Evolutionary conservation across 2,113 vertebrate genomes (phyloP).

Genomic region (Ceyx melanurus): DNA sequence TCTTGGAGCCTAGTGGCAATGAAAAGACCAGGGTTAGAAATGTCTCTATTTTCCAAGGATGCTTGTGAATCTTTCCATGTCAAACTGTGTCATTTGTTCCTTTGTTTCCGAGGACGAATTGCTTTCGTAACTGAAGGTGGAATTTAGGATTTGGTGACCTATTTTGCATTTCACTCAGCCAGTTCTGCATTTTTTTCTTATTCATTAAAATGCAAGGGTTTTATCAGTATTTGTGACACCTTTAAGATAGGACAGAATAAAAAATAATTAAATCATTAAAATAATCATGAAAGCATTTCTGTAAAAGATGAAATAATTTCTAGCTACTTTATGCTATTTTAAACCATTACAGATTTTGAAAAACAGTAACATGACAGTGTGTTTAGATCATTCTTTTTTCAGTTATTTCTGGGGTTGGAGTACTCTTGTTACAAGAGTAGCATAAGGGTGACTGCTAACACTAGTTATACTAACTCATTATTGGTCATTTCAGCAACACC

Average conservation of each 20-base stretch:
- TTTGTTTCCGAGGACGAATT: neutral
- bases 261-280: neutral
- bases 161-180: neutral
- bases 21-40: neutral
- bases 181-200: neutral
- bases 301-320: neutral
- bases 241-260: neutral
- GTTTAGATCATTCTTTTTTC: neutral
- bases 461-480: neutral
- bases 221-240: neutral
- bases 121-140: neutral
- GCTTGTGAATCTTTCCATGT: neutral
- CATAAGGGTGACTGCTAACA: neutral
- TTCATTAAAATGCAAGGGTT: neutral
- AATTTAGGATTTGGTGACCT: neutral
- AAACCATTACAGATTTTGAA: neutral
- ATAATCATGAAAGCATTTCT: neutral
- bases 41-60: neutral
- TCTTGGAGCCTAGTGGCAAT: neutral
- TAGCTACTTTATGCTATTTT: neutral
- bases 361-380: neutral
- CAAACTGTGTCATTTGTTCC: neutral
- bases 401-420: neutral
- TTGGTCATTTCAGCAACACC: neutral
- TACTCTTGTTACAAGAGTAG: neutral